phyloP scores from a whole-genome alignment of 64 coral and sea anemone genomes.

The Porites australiensis region DNA sequence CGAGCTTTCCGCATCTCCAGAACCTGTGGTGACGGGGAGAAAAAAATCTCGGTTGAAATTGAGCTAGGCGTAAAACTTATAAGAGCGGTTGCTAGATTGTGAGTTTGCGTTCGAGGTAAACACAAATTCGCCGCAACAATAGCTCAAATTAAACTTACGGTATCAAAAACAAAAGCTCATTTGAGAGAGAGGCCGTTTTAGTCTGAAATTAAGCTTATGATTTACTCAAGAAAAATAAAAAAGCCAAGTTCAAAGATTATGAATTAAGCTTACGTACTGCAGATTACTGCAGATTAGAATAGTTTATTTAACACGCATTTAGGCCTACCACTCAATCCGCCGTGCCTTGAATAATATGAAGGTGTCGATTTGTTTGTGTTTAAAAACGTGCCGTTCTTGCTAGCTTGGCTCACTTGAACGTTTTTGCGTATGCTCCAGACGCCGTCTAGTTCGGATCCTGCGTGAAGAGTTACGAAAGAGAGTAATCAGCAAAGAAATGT shows the following conservation, averaged over 20 bases:
- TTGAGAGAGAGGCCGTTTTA: not conserved
- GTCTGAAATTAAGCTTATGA: not conserved
- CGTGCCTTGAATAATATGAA: constrained; percentile 92
- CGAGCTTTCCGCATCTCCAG: constrained; percentile 26
- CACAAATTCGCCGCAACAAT: not conserved
- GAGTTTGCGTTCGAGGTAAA: not conserved
- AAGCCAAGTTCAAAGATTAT: not conserved
- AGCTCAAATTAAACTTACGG: not conserved
- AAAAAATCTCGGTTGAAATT: too few species aligned
- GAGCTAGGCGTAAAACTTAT: too few species aligned
- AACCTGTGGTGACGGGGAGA: not conserved
- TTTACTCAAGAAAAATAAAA: not conserved
- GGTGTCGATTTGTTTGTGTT: constrained; percentile 50
- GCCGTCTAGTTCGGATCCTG: constrained; percentile 80
- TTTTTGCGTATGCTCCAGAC: constrained; percentile 94
- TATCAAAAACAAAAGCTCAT: not conserved
- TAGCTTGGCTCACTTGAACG: constrained; percentile 80
- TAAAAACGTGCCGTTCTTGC: constrained; percentile 82
- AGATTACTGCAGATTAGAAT: too few species aligned
- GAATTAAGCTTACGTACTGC: not conserved
- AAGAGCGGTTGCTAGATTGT: not conserved
- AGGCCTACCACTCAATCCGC: constrained; percentile 70
- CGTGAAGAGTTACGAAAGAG: constrained; percentile 14
- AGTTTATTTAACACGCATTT: not conserved
- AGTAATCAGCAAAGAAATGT: not conserved